Base-by-base conservation (phyloP, 2,113 vertebrate species). In the Tor tambroides region DNA sequence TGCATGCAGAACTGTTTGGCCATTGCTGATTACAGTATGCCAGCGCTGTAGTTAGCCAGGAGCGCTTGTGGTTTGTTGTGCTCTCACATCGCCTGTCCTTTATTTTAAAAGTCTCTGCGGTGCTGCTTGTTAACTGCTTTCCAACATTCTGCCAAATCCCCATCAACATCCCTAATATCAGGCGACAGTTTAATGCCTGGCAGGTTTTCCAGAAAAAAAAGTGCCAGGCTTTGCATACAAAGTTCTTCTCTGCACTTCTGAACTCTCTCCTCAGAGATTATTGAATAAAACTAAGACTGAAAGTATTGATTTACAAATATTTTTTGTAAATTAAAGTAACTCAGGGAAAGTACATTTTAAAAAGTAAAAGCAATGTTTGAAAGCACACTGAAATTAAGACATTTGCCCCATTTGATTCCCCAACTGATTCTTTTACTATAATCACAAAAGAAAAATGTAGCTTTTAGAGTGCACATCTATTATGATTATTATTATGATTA, bases 111-210 rank as follows among this genome's bases (percentile, higher is more conserved):
- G 41, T 87, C 41, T 75, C 5, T 51, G 17, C 15, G 19, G 14
- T 61, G 8, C 30, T 61, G 12, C 82, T 86, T 86, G 65, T 87
- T 51, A 81, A 49, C 38, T 54, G n/a, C 71, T 69, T 75, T 76
- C 23, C 21, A 65, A 76, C 69, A 54, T 80, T 76, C 41, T 76
- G 88, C 85, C 89, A 91, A 83, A 61, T 72, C 69, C 87, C 87
- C 88, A 83, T 85, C 75, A 17, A 67, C 74, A 78, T 76, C 49
- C 75, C 46, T 67, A 82, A 82, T 82, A 82, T 65, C 46, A 65
- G 79, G 80, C 63, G 86, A 77, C 83, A 30, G 59, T 86, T 85
- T 59, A 71, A 86, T 87, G 87, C 87, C 75, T 92, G 89, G 89
- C 91, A 92, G 77, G 8, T 85, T 77, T 26, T 63, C 23, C 71